phyloP scores from a whole-genome alignment of 2,113 vertebrate species.

The Oxyruncus cristatus region DNA sequence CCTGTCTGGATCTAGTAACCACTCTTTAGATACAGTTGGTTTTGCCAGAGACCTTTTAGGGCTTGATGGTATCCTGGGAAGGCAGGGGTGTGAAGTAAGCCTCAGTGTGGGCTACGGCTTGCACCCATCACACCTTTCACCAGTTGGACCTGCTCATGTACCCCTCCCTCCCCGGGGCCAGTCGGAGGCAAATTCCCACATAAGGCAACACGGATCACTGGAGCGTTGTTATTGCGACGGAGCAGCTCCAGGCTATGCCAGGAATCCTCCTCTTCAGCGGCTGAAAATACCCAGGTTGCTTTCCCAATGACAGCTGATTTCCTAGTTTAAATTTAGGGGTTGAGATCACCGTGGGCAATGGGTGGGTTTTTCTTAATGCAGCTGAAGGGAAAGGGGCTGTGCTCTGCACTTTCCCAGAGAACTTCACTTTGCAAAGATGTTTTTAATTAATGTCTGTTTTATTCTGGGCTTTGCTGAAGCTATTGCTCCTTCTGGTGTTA shows the following conservation, averaged over 20 bases:
- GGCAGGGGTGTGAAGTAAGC: neutral
- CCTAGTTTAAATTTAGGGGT: neutral
- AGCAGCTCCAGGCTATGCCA: neutral
- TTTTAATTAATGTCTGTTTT: neutral
- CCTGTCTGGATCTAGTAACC: neutral
- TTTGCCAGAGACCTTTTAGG: neutral
- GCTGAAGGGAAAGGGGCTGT: neutral
- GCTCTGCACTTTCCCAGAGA: neutral
- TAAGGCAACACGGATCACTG: neutral
- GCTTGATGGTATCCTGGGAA: accelerated
- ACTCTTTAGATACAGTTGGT: accelerated
- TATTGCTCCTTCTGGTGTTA: neutral
- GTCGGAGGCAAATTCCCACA: neutral
- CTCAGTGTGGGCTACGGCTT: neutral
- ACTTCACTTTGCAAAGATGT: neutral
- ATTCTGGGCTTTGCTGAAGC: neutral
- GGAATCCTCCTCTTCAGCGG: neutral
- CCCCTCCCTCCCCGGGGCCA: neutral
- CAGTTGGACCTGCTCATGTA: neutral
- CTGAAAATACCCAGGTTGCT: neutral
- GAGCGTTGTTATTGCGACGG: accelerated
- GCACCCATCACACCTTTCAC: neutral
- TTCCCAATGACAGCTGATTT: neutral
- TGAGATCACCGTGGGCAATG: neutral
- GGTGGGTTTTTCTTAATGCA: neutral